These are phyloP conservation scores for Gymnosoma rotundatum DNA, from an alignment of 2,888 invertebrate genomes.

Conservation along the genomic window DNA sequence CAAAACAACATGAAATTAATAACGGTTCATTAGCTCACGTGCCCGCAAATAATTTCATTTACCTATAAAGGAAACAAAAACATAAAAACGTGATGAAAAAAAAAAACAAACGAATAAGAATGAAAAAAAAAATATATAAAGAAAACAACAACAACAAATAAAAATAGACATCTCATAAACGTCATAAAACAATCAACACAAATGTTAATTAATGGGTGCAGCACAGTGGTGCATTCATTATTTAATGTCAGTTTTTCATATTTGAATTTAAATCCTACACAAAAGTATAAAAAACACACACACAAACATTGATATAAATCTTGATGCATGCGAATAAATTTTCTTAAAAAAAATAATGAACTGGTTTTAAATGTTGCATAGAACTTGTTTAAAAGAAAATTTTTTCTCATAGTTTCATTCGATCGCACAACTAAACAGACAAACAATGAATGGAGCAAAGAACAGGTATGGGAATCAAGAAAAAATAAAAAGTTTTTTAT, in stretches of 20 bases:
- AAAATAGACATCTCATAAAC: slow-evolving; percentile 41
- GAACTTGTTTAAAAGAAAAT: slow-evolving; percentile 49
- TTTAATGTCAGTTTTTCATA: slow-evolving; percentile 8
- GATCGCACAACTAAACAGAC: slow-evolving; percentile 1
- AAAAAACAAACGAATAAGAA: slow-evolving; percentile 15
- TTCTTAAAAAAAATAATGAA: slow-evolving; percentile 24
- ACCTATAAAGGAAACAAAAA: slow-evolving; percentile 7
- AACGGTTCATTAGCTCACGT: slow-evolving; percentile 69
- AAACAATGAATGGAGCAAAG: slow-evolving; percentile 35
- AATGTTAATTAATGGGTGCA: slow-evolving; percentile 56
- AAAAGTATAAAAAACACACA: slow-evolving; percentile 21
- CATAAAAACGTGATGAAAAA: slow-evolving; percentile 44
- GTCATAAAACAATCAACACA: slow-evolving; percentile 55
- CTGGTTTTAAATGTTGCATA: slow-evolving; percentile 52
- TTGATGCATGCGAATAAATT: slow-evolving; percentile 36
- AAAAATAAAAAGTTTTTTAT: not conserved
- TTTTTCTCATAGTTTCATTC: slow-evolving; percentile 44
- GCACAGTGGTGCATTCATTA: slow-evolving; percentile 49
- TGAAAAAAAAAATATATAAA: not conserved
- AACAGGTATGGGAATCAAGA: slow-evolving; percentile 31
- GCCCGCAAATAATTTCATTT: slow-evolving; percentile 40
- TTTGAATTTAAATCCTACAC: slow-evolving; percentile 36
- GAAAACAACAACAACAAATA: not conserved
- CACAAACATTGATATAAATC: not conserved
- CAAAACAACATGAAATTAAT: slow-evolving; percentile 34